A percentile compares a stretch with the other conserved stretches of the same genome.
Evolutionary conservation across 1,140 invertebrate species (phyloP).

Genomic region (Laupala kohalensis): DNA sequence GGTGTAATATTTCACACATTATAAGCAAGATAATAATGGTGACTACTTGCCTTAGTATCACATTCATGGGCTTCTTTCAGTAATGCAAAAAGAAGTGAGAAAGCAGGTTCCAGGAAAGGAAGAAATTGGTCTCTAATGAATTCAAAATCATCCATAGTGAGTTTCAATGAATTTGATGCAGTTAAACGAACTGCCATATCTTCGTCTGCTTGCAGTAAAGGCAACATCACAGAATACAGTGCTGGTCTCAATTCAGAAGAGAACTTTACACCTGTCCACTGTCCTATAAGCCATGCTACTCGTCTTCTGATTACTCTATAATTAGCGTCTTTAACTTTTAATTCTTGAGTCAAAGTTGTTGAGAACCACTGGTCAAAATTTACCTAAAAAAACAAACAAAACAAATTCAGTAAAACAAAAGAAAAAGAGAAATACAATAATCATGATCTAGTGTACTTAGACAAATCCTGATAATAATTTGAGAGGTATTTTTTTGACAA

Average conservation of each 20-base stretch:
- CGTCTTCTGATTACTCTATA: conserved; percentile 78
- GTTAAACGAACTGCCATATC: conserved; percentile 76
- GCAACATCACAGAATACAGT: conserved; percentile 65
- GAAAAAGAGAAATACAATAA: no score
- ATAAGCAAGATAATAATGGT: not conserved
- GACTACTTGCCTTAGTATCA: conserved; percentile 68
- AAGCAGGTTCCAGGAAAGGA: conserved; percentile 62
- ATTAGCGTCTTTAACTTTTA: conserved; percentile 67
- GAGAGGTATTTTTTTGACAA: no score
- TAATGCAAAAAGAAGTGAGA: conserved; percentile 66
- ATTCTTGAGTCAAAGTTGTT: conserved; percentile 65
- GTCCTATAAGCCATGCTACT: conserved; percentile 75
- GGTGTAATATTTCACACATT: no score
- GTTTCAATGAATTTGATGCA: conserved; percentile 59
- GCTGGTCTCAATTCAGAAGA: conserved; percentile 60
- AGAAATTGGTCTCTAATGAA: conserved; percentile 76
- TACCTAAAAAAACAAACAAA: conserved; percentile 34
- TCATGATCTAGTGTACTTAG: no score
- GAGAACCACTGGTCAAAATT: conserved; percentile 90
- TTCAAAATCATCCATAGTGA: conserved; percentile 82
- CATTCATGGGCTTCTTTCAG: conserved; percentile 80
- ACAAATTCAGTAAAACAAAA: no score
- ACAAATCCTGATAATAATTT: no score
- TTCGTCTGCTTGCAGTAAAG: conserved; percentile 51
- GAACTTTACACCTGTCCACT: conserved; percentile 79